Conservation (phyloP, 2,888 invertebrate genomes). For the Thymelicus lineola region DNA sequence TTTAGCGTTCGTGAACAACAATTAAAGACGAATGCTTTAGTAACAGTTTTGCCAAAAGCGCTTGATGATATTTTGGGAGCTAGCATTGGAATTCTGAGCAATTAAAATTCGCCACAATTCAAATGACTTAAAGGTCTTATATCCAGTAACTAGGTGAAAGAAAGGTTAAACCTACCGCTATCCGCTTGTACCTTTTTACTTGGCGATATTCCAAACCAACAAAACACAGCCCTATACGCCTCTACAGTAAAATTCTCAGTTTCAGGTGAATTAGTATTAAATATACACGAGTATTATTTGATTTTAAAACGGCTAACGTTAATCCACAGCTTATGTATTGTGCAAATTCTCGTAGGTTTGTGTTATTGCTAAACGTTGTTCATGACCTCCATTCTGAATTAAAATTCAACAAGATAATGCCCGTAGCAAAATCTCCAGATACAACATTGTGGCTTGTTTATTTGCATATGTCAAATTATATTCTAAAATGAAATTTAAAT, state of each 20-base stretch:
- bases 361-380: conserved; percentile 34
- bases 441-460: background rate
- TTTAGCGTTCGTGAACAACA: conserved; percentile 22
- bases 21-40: conserved; percentile 33
- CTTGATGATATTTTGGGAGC: conserved; percentile 31
- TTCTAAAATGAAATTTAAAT: background rate
- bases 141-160: conserved; percentile 17
- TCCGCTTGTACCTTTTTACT: conserved; percentile 48
- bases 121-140: conserved; percentile 9
- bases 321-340: conserved; percentile 30
- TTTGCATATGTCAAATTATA: conserved; percentile 1
- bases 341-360: conserved; percentile 31
- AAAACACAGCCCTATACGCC: conserved; percentile 44
- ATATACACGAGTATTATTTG: conserved; percentile 42
- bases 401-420: conserved; percentile 11
- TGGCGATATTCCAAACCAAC: conserved; percentile 54
- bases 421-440: conserved; percentile 1
- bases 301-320: conserved; percentile 42
- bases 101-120: conserved; percentile 28
- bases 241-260: conserved; percentile 45
- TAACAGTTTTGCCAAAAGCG: conserved; percentile 27
- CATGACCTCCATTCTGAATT: conserved; percentile 16
- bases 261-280: conserved; percentile 47
- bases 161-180: conserved; percentile 39
- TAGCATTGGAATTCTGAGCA: conserved; percentile 21